Base-by-base conservation (phyloP, 1,140 invertebrate species). In the Apis dorsata region DNA sequence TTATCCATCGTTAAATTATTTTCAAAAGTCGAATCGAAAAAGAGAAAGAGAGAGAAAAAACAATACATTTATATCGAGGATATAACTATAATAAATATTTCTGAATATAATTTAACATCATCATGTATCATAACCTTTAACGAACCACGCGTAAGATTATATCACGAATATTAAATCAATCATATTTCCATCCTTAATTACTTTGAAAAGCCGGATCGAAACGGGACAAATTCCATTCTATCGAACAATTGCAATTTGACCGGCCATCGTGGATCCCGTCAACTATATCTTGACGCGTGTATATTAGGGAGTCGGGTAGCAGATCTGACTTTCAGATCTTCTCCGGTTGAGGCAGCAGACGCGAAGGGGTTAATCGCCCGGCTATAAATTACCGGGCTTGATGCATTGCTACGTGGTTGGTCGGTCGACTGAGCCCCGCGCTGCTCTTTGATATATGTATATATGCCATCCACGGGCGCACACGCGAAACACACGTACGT, bases 301-400 rank as follows among this genome's bases (percentile, higher is more conserved):
- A 73, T 84, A 81, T 80, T 79, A 80, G 62, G 79, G 79, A 66
- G 81, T 49, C 78, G 63, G 71, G 69, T 68, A 28, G 34, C 63
- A 89, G 91, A 92, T 93, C 91, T 91, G 91, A 92, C 91, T 92
- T 92, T 92, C 90, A 91, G 90, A 92, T 92, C 90, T 90, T 86
- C 86, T 81, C 90, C 86, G 79, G 57, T 4, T 24, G 24, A 68
- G 78, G 65, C 68, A 63, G 65, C 77, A 75, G 73, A 65, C 79
- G 73, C 79, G 75, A 86, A 88, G 88, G 88, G 90, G 88, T 92
- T 92, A 93, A 92, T 90, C 90, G 88, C 86, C 86, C 89, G 86
- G 85, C 91, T 86, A 91, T 92, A 92, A 93, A 93, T 92, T 92
- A 92, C 91, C 75, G 77, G 89, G 81, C 90, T 92, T 93, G 92